Conservation (phyloP, 2,797 vertebrate genomes). For the Hozukius guyotensis region DNA sequence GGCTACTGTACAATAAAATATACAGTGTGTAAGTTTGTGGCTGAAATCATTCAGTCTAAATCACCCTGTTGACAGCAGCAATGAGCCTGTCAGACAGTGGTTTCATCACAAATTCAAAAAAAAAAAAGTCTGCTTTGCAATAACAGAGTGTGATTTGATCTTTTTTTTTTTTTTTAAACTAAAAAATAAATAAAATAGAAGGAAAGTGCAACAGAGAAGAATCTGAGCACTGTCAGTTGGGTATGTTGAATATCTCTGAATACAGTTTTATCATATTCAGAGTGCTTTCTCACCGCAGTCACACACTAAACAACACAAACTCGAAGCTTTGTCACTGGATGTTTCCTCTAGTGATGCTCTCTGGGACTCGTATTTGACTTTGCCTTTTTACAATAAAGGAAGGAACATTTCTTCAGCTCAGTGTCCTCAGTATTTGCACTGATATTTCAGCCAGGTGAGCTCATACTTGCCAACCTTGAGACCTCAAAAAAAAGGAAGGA, state of each 20-base stretch:
- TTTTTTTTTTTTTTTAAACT: not conserved
- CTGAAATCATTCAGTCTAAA: not conserved
- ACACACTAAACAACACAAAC: not conserved
- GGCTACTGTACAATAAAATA: constrained; percentile 3
- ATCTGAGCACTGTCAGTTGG: constrained; percentile 1
- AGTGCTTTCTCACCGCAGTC: not conserved
- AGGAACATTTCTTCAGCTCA: not conserved
- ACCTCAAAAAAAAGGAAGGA: too few species aligned
- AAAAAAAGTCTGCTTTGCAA: not conserved
- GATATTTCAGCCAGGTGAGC: not conserved
- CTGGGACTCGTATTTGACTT: not conserved
- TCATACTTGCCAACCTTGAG: too few species aligned
- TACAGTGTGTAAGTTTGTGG: not conserved
- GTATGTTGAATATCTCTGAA: constrained; percentile 8
- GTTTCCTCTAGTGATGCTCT: not conserved
- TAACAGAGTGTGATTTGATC: not conserved
- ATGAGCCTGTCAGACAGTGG: not conserved
- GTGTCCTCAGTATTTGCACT: not conserved
- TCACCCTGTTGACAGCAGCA: not conserved
- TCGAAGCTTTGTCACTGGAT: not conserved
- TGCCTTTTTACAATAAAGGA: not conserved
- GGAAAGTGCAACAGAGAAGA: not conserved
- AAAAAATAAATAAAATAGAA: not conserved
- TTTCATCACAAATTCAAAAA: not conserved
- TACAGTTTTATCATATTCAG: not conserved